Evolutionary conservation across 1,140 invertebrate genomes (phyloP), one percentile per base, ranked within the genome.

Genomic region (Eupeodes corollae): DNA sequence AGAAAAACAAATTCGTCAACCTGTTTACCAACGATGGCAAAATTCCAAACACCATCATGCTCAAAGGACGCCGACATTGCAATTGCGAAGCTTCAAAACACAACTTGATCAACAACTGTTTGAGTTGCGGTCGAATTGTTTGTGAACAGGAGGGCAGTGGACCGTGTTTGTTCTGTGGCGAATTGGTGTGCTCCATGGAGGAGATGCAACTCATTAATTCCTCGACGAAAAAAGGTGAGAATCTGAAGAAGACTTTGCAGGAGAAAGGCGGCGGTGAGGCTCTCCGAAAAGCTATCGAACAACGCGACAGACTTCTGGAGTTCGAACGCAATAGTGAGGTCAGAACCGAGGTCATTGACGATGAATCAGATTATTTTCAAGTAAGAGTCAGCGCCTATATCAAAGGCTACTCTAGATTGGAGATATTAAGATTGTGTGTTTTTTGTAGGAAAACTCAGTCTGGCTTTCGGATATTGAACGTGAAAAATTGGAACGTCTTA

Each of bases 91-190:
- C 92, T 2, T 78, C 79, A 13, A 86, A 84, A 61, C 96, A 99
- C 71, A 72, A 79, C 42, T 70, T 99, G 11, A 79, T 99, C 41
- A 93, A 88, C 61, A 99, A 99, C 71, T 99, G 96, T 59, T 60
- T 88, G 1, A 79, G 80, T 44, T 99, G 96, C 75, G 96, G 96
- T 0, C 74, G 92, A 52, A 87, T 99, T 58, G 87, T 98, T 18
- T 99, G 95, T 72, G 77, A 79, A 45, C 93, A 98, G 73, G 96
- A 99, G 75, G 94, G 95, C 2, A 84, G 91, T 32, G 96, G 96
- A 1, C 89, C 91, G 2, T 99, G 96, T 67, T 75, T 96, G 11
- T 94, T 86, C 59, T 99, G 97, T 74, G 85, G 80, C 2, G 79
- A 81, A 56, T 66, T 88, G 51, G 91, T 88, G 1, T 86, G 82